Conservation (phyloP, 2,113 vertebrate genomes). For the Rhea pennata region DNA sequence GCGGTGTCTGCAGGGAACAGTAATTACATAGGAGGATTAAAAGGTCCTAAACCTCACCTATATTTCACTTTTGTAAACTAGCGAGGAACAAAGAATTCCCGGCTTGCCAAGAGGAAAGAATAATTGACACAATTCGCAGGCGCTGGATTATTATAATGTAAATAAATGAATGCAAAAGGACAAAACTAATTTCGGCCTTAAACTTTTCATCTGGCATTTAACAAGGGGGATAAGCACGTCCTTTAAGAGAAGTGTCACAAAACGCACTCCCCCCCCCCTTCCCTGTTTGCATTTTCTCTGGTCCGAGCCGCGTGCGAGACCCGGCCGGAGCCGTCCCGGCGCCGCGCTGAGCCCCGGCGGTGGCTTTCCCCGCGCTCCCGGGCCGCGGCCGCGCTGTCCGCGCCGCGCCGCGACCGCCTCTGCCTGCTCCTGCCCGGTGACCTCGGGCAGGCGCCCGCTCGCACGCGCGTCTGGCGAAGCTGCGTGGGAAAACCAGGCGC, state of each 20-base stretch:
- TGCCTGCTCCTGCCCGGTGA: background rate
- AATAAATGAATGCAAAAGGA: constrained; percentile 38
- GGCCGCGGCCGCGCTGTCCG: too few relatives aligned
- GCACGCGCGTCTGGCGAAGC: background rate
- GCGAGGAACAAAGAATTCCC: constrained; percentile 47
- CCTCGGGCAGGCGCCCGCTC: background rate
- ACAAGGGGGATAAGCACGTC: constrained; percentile 1
- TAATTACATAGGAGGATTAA: constrained; percentile 82
- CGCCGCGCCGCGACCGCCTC: too few relatives aligned
- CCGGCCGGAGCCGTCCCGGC: background rate
- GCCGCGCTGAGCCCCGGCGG: too few relatives aligned
- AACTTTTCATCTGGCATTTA: constrained; percentile 20
- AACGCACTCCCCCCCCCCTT: background rate
- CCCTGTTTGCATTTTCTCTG: background rate
- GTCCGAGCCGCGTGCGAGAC: rapidly evolving
- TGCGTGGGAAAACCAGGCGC: background rate
- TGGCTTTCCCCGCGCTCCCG: too few relatives aligned
- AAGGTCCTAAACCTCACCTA: constrained; percentile 73
- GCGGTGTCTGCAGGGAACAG: constrained; percentile 74
- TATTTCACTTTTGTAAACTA: constrained; percentile 60
- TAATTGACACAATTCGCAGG: constrained; percentile 35
- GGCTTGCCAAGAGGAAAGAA: constrained; percentile 50
- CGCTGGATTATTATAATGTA: constrained; percentile 47
- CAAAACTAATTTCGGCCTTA: background rate
- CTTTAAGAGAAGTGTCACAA: background rate